These are phyloP conservation scores for Petaurus breviceps DNA, from an alignment of 2,113 vertebrate genomes.

Conservation along the genomic window DNA sequence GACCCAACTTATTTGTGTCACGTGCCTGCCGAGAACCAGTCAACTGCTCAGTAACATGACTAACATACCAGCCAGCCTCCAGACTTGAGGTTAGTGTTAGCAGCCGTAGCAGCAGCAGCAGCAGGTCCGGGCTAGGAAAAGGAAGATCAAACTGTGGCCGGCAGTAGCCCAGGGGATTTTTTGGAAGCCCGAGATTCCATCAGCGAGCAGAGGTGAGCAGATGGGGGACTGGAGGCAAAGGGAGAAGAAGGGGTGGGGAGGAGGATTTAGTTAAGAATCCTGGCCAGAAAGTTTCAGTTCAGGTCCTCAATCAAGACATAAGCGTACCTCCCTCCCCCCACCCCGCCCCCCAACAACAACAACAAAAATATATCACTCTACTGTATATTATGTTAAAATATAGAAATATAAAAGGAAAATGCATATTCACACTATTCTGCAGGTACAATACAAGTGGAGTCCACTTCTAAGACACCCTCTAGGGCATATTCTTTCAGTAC, in stretches of 20 bases:
- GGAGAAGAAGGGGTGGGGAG: background rate
- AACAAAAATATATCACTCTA: too few species aligned
- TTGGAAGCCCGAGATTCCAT: conserved; percentile 9
- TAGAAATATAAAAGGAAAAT: background rate
- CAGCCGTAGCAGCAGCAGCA: background rate
- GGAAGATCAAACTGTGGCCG: background rate
- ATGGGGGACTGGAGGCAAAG: background rate
- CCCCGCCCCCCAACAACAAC: too few species aligned
- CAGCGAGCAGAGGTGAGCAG: conserved; percentile 70
- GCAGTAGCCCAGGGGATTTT: conserved; percentile 34
- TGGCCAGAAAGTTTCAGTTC: background rate
- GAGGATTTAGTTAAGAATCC: background rate
- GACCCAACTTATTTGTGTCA: conserved; percentile 75
- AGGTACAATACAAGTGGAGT: background rate
- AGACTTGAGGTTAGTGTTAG: background rate
- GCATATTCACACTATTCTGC: background rate
- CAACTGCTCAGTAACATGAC: conserved; percentile 49
- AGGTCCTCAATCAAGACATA: background rate
- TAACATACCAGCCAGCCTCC: conserved; percentile 42
- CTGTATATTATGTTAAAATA: too few species aligned
- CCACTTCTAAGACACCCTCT: background rate
- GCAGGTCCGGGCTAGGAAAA: background rate
- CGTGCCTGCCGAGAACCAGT: conserved; percentile 76
- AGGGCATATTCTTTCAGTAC: background rate
- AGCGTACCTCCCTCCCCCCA: too few species aligned